Evolutionary conservation across 2,888 invertebrate genomes (phyloP).

Genomic region (Coenonympha glycerion): DNA sequence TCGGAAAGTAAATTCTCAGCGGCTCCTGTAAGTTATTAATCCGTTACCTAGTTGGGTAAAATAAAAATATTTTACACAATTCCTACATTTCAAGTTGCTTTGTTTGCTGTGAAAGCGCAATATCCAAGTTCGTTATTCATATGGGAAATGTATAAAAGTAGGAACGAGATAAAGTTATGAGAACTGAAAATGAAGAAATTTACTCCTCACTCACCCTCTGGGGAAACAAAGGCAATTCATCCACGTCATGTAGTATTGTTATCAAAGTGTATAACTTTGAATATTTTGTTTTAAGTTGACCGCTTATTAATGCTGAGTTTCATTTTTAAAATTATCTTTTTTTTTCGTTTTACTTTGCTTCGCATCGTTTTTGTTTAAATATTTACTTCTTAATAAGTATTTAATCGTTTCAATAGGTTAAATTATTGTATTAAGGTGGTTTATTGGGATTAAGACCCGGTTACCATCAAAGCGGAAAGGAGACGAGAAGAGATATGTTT

Average conservation of each 20-base stretch:
- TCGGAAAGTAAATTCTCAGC: too few species aligned
- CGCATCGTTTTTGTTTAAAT: too few species aligned
- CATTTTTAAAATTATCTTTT: too few species aligned
- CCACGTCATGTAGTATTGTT: conserved; percentile 1
- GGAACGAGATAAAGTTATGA: conserved; percentile 3
- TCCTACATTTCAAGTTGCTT: neutral
- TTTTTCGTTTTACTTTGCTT: too few species aligned
- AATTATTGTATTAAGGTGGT: too few species aligned
- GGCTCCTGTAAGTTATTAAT: too few species aligned
- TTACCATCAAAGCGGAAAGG: too few species aligned
- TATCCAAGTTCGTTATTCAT: neutral
- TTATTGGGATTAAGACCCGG: too few species aligned
- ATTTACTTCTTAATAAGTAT: too few species aligned
- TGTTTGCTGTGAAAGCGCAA: neutral
- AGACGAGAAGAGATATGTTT: too few species aligned
- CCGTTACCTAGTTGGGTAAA: too few species aligned
- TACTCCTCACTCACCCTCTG: neutral
- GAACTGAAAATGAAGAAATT: conserved; percentile 6
- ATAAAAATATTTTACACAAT: neutral
- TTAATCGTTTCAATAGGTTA: too few species aligned
- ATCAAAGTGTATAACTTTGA: conserved; percentile 6
- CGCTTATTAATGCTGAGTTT: neutral
- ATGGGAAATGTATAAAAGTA: conserved; percentile 2
- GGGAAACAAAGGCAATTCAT: conserved; percentile 9
- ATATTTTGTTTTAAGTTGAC: neutral